Evolutionary conservation across 2,888 invertebrate genomes (phyloP), one percentile per base, ranked within the genome.

Genomic region (Drosophila niveifrons): DNA sequence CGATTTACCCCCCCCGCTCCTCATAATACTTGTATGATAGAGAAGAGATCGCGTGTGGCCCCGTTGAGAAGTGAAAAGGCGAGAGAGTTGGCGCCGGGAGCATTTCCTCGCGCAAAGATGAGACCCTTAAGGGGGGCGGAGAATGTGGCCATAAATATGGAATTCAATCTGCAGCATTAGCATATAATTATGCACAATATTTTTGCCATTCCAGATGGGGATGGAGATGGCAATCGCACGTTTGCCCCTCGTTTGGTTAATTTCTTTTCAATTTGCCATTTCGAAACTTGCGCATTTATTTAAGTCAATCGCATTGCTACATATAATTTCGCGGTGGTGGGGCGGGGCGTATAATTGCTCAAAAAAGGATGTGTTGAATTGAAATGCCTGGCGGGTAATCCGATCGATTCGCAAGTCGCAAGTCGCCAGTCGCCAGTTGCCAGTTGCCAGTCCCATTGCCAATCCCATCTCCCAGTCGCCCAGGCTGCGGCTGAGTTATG

Each of bases 351-450:
- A 81, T 83, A 83, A 83, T 83, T 83, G 82, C 72, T 63, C 75
- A 71, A 28, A 79, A 88, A 79, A 88, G 85, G 90, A 89, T 89
- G 90, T 87, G 87, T 87, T 87, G 87, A 87, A 87, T 90, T 88
- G 83, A 82, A 88, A 78, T 76, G 87, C 90, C 87, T 89, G 71
- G 66, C 88, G 90, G 87, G 88, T 87, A 89, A 87, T 88, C 90
- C 78, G 90, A 89, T 84, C 82, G 75, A 75, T 39, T 28, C 23
- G n/a, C 31, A 13, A 17, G 10, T 28, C 43, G 36, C 53, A 15
- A 34, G 34, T 44, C 59, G 11, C 64, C 39, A 39, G 39, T 41
- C 52, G 56, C 47, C 47, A 1, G 44, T 29, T 4, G 29, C 29
- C 29, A 29, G 29, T 29, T 1, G 44, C 18, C 18, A 23, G 28